A percentile compares a stretch with the other conserved stretches of the same genome.
Conservation (phyloP, 2,113 vertebrate genomes). For the Cathartes aura region DNA sequence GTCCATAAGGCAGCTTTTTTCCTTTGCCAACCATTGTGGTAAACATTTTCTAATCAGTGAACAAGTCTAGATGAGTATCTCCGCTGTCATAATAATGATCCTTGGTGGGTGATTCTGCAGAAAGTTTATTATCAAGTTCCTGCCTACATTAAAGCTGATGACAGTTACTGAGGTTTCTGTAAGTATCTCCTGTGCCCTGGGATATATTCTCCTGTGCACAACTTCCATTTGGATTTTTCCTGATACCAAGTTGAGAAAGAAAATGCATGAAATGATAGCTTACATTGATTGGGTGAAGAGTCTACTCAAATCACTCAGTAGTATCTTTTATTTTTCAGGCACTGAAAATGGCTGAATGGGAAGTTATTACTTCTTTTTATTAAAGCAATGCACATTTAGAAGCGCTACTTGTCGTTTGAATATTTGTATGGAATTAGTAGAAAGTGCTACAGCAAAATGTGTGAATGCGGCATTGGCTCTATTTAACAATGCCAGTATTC, state of each 20-base stretch:
- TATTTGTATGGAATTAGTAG: neutral
- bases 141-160: neutral
- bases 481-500: neutral
- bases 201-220: neutral
- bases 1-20: neutral
- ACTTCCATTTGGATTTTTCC: neutral
- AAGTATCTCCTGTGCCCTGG: neutral
- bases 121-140: neutral
- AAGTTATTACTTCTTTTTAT: neutral
- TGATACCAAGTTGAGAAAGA: neutral
- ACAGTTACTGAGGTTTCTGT: neutral
- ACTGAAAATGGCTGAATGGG: neutral
- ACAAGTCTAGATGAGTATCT: neutral
- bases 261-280: neutral
- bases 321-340: neutral
- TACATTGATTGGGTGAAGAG: neutral
- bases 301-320: neutral
- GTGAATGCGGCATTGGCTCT: neutral
- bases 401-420: rapidly evolving
- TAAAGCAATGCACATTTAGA: neutral
- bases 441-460: neutral
- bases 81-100: neutral
- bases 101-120: neutral
- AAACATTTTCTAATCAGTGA: neutral
- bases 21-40: neutral